Evolutionary conservation across 2,797 vertebrate species (phyloP), one percentile per base, ranked within the genome.

Genomic region (Notamacropus eugenii): DNA sequence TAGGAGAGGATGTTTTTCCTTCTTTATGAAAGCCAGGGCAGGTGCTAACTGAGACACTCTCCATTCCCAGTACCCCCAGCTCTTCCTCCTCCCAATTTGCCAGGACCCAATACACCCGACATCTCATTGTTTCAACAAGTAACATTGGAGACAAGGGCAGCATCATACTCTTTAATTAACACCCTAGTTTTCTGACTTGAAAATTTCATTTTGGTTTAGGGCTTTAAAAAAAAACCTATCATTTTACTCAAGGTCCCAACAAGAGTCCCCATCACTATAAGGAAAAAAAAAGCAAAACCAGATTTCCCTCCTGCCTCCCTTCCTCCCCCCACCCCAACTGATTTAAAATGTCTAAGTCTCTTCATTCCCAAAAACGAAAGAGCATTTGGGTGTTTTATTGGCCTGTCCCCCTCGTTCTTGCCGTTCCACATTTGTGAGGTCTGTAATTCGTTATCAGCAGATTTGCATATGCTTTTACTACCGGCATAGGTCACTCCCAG

Each of bases 401-500:
- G 92, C 82, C 94, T 97, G 55, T 52, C 92, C 97, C 91, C 6
- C 91, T 94, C 29, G 62, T 90, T 52, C 22, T 24, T 1, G 62
- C 40, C 31, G 40, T 16, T 52, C 40, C 13, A 8, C 11, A 10
- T 95, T 54, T 54, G 22, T n/a, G 57, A 40, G 96, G 93, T 95
- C 9, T 94, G 67, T 97, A 97, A 98, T 97, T 98, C 97, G 97
- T 96, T 96, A 96, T 91, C 74, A 59, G 94, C 96, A 97, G 91
- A 97, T 97, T 97, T 98, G 97, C 97, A 97, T 98, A 97, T 67
- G 31, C 94, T 96, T 98, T 98, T 98, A 97, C 87, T 96, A 74
- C 96, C 92, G 52, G 0, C 27, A 29, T 95, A 97, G 98, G 98
- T 97, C 98, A 95, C 97, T 98, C 94, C 97, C 98, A 97, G 98